These are phyloP conservation scores for Miniopterus natalensis DNA, from an alignment of 2,113 vertebrate species.

Conservation along the genomic window DNA sequence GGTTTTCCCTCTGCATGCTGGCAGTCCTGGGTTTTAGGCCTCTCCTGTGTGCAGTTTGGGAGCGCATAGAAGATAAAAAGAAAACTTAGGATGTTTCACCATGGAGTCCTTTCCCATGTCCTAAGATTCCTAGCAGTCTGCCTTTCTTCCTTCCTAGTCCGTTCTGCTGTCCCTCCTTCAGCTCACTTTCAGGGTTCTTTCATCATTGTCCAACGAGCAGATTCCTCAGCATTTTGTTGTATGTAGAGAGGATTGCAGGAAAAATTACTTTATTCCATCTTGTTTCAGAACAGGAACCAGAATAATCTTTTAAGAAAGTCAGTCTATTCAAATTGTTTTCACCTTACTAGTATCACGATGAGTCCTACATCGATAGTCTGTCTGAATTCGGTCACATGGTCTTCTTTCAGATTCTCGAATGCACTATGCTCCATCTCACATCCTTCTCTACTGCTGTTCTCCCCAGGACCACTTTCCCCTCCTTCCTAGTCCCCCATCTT, in stretches of 20 bases:
- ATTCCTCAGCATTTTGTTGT: neutral
- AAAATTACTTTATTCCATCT: neutral
- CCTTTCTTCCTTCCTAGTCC: neutral
- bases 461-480: neutral
- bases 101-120: neutral
- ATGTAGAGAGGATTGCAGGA: neutral
- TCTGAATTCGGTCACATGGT: neutral
- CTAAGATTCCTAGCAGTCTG: neutral
- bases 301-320: slow-evolving; percentile 1
- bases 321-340: neutral
- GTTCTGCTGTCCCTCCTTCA: neutral
- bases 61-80: neutral
- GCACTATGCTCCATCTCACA: neutral
- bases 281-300: neutral
- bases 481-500: neutral
- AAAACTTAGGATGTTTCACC: neutral
- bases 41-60: neutral
- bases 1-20: neutral
- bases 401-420: neutral
- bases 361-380: neutral
- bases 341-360: neutral
- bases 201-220: neutral
- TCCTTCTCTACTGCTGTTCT: neutral
- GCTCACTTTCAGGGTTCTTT: neutral
- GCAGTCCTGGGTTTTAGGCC: neutral